Conservation (phyloP, 2,888 invertebrate genomes). For the Hemicrepidius hirtus region DNA sequence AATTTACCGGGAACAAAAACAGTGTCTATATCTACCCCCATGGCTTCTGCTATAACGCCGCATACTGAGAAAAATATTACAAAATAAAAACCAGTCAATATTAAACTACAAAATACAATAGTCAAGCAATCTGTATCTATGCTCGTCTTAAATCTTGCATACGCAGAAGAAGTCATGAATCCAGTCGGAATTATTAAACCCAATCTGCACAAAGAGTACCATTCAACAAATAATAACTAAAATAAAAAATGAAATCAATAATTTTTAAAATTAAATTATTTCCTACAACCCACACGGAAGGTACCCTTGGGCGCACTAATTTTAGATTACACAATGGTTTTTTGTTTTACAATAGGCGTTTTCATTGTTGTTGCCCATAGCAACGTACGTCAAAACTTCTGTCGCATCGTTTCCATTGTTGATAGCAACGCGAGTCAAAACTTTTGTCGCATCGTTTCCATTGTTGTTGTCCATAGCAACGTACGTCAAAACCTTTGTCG, state of each 20-base stretch:
- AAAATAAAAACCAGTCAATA: conserved; percentile 34
- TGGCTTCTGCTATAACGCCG: conserved; percentile 49
- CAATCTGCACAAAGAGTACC: conserved; percentile 40
- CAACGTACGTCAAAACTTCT: no score
- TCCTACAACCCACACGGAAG: no score
- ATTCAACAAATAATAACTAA: neutral
- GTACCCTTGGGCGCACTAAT: no score
- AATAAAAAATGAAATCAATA: neutral
- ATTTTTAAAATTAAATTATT: no score
- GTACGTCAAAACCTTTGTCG: no score
- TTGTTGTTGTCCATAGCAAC: no score
- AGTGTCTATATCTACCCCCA: conserved; percentile 34
- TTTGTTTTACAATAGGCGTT: no score
- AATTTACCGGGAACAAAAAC: conserved; percentile 55
- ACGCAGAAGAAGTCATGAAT: conserved; percentile 58
- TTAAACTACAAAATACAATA: conserved; percentile 7
- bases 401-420: no score
- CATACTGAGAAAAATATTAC: conserved; percentile 48
- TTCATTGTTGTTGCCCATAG: no score
- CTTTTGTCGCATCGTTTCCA: no score
- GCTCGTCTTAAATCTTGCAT: conserved; percentile 46
- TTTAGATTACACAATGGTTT: no score
- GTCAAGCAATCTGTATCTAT: conserved; percentile 26
- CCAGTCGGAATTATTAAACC: conserved; percentile 57
- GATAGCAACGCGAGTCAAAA: no score